phyloP scores from a whole-genome alignment of 2,797 vertebrate species.

The Nothura maculosa region DNA sequence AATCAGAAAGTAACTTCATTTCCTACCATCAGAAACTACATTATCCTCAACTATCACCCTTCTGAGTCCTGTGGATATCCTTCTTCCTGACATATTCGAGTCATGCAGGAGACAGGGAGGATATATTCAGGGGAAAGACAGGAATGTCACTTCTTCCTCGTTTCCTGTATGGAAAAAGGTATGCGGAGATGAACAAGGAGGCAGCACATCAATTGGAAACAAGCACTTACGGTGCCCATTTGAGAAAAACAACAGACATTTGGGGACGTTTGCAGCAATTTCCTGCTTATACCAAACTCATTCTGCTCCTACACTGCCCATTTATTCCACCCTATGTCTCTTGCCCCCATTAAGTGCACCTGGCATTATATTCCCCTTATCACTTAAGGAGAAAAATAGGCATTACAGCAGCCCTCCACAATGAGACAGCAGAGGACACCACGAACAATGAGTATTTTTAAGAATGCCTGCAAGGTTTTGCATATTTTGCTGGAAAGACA shows the following conservation, averaged over 20 bases:
- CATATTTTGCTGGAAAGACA: neutral
- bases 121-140: neutral
- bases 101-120: slow-evolving; percentile 36
- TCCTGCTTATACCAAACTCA: neutral
- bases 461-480: neutral
- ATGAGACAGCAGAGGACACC: neutral
- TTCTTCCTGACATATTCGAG: neutral
- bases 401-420: neutral
- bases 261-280: neutral
- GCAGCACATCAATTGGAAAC: neutral
- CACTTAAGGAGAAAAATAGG: neutral
- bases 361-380: neutral
- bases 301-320: neutral
- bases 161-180: neutral
- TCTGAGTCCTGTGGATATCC: neutral
- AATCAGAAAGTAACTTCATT: slow-evolving; percentile 6
- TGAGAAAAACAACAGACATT: neutral
- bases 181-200: neutral
- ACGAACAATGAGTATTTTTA: neutral
- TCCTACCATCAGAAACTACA: slow-evolving; percentile 30
- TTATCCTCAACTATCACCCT: neutral
- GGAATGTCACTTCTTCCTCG: slow-evolving; percentile 4
- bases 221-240: neutral
- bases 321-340: neutral
- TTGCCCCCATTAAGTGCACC: neutral